A percentile compares a stretch with the other conserved stretches of the same genome.
phyloP scores from a whole-genome alignment of 1,140 invertebrate genomes.

The Scaptodrosophila lebanonensis region DNA sequence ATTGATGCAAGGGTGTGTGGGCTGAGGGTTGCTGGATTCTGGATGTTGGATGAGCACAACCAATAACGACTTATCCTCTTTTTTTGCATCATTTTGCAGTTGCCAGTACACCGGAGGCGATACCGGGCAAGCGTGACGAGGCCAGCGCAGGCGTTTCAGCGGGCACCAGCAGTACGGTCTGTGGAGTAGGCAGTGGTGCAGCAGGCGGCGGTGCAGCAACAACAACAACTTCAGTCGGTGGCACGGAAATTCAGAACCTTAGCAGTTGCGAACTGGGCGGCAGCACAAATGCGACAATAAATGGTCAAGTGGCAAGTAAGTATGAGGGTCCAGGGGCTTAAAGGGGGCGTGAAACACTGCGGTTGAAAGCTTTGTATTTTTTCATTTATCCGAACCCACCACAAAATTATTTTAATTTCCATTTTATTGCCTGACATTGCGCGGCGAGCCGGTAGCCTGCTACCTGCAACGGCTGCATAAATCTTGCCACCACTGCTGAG shows the following conservation, averaged over 20 bases:
- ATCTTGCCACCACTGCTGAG: slow-evolving; percentile 1
- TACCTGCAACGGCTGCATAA: slow-evolving; percentile 14
- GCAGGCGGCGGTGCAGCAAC: slow-evolving; percentile 28
- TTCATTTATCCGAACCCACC: slow-evolving; percentile 29
- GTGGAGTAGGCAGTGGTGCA: slow-evolving; percentile 19
- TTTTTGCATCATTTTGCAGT: slow-evolving; percentile 77
- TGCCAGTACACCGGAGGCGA: slow-evolving; percentile 81
- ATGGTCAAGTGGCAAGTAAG: slow-evolving; percentile 82
- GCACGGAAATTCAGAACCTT: slow-evolving; percentile 42
- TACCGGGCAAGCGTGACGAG: slow-evolving; percentile 78
- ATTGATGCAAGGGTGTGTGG: too few species aligned
- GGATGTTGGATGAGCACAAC: neutral
- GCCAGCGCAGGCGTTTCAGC: slow-evolving; percentile 24
- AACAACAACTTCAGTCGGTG: slow-evolving; percentile 18
- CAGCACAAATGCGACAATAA: slow-evolving; percentile 76
- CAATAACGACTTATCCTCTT: neutral
- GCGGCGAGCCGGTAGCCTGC: neutral
- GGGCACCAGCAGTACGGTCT: slow-evolving; percentile 20
- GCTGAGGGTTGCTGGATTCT: too few species aligned
- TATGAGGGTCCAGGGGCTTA: too few species aligned
- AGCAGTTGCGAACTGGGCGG: slow-evolving; percentile 45
- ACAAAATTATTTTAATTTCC: slow-evolving; percentile 45
- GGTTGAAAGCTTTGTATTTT: slow-evolving; percentile 1
- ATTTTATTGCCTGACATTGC: slow-evolving; percentile 18
- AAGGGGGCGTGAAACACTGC: too few species aligned